Percentiles rank a stretch among this genome's conserved stretches.
Conservation (phyloP, 2,113 vertebrate species). For the Sigmodon hispidus region DNA sequence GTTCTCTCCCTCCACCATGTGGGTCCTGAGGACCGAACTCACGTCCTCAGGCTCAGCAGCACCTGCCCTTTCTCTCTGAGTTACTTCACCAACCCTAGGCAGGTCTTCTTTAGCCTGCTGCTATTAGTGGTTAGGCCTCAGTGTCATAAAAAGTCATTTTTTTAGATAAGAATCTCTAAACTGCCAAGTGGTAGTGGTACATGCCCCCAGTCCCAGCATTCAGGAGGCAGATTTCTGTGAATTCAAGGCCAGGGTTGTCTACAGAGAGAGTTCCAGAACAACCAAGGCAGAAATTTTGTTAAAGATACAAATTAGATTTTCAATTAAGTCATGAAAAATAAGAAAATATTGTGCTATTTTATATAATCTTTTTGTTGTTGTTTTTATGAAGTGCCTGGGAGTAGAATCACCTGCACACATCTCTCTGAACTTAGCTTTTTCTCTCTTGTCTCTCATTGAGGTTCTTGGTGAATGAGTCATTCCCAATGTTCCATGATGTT, state of each 20-base stretch:
- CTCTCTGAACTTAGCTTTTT: neutral
- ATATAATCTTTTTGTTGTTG: neutral
- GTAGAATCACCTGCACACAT: neutral
- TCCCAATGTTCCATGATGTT: neutral
- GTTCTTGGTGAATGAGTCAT: neutral
- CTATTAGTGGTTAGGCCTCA: neutral
- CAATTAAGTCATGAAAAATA: conserved; percentile 5
- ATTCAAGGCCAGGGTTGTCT: neutral
- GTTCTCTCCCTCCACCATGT: neutral
- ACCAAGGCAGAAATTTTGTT: neutral
- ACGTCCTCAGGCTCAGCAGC: neutral
- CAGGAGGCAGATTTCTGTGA: neutral
- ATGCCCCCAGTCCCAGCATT: neutral
- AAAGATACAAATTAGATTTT: conserved; percentile 18
- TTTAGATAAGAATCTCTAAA: neutral
- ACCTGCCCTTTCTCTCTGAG: neutral
- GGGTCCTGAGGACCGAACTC: neutral
- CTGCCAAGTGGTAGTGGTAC: neutral
- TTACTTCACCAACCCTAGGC: no score
- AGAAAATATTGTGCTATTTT: neutral
- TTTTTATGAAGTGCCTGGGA: neutral
- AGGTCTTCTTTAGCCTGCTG: neutral
- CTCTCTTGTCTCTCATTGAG: neutral
- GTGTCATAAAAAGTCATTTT: conserved; percentile 21
- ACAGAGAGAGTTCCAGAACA: neutral